phyloP scores from a whole-genome alignment of 2,113 vertebrate species.

The Jacana jacana region DNA sequence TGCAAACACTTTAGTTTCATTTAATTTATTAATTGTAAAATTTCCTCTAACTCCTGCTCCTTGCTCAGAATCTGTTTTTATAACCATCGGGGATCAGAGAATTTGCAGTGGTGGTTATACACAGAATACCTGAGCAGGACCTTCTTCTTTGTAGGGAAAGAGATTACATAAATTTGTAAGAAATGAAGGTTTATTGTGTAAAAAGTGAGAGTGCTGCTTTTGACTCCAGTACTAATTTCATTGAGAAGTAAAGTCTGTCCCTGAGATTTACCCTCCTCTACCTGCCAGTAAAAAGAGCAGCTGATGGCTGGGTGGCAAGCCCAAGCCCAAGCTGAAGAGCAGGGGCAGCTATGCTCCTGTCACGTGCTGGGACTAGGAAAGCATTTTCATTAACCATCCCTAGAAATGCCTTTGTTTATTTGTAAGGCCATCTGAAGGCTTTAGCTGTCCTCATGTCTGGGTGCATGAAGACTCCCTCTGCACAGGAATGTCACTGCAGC shows the following conservation, averaged over 20 bases:
- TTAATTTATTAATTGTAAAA: not conserved
- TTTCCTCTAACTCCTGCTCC: not conserved
- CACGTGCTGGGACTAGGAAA: not conserved
- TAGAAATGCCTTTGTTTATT: constrained; percentile 12
- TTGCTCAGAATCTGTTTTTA: not conserved
- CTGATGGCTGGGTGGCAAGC: not conserved
- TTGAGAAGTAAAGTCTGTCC: not conserved
- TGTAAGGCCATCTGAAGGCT: not conserved
- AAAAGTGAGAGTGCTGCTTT: not conserved
- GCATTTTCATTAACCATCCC: not conserved
- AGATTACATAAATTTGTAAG: not conserved
- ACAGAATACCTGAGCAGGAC: not conserved
- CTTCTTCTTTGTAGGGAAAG: not conserved
- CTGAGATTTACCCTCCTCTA: not conserved
- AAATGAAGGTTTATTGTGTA: not conserved
- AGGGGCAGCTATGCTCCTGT: not conserved
- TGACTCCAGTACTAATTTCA: not conserved
- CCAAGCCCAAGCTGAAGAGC: not conserved
- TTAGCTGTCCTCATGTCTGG: not conserved
- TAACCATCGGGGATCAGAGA: not conserved
- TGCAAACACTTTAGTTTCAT: not conserved
- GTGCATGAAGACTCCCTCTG: not conserved
- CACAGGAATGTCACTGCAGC: not conserved
- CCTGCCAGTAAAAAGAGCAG: not conserved
- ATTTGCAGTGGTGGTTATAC: not conserved